Base-by-base conservation (phyloP, 2,113 vertebrate species). In the Corvus hawaiiensis region DNA sequence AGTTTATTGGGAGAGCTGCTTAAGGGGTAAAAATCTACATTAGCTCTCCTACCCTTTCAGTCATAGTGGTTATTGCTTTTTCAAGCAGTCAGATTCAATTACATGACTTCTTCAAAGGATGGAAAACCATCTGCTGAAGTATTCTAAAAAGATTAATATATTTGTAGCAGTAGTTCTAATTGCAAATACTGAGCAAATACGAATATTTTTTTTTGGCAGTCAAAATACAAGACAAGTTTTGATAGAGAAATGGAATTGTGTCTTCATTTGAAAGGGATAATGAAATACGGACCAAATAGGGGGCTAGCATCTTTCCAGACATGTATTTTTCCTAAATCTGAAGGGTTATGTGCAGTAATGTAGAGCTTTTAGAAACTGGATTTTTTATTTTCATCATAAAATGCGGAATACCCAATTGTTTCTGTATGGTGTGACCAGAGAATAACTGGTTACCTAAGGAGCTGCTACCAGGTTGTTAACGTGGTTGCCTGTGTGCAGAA, bases 61-160 rank as follows among this genome's bases (percentile, higher is more conserved):
- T 71, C 56, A 33, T 72, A 54, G 39, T 86, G 15, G 15, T 77
- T 86, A 68, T 52, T 93, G 68, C 61, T 87, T 92, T 93, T 44
- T 8, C 85, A 92, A 54, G 72, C 88, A 80, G 35, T 93, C 71
- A 52, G 33, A 55, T 92, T 95, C 79, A 87, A 66, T 96, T 91
- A 61, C 51, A 64, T 46, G 35, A 58, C 32, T 95, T 87, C 85
- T 93, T 88, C 72, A 92, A 83, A 94, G 68, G 72, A 75, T 76
- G 39, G 76, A 71, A 78, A 92, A 71, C 85, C 63, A 90, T 90
- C 83, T 96, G 84, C 84, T 88, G 56, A 94, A 95, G 61, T 88
- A 64, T 86, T 77, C 72, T 92, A 52, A 86, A 94, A 87, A 81
- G 63, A 92, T 92, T 67, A 44, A 78, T 95, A 76, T 96, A 71